Conservation (phyloP, 1,140 invertebrate genomes). For the Euwallacea similis region DNA sequence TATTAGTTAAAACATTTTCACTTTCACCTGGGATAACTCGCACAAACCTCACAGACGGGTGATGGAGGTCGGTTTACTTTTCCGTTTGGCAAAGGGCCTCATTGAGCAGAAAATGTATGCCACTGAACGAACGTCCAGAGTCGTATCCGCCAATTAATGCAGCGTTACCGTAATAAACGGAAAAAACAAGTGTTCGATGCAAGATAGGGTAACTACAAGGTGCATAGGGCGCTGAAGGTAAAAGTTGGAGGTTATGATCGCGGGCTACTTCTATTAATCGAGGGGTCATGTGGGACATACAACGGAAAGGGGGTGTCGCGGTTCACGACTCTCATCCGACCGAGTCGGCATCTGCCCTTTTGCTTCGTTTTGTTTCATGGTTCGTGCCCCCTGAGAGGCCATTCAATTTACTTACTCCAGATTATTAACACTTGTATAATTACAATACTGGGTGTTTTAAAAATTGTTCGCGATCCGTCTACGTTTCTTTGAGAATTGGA, state of each 20-base stretch:
- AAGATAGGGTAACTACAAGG: constrained; percentile 31
- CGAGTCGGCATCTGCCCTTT: constrained; percentile 38
- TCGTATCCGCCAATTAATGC: constrained; percentile 27
- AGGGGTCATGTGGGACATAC: constrained; percentile 30
- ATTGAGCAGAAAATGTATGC: constrained; percentile 25
- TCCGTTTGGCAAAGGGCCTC: neutral
- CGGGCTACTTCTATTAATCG: constrained; percentile 23
- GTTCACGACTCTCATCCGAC: constrained; percentile 32
- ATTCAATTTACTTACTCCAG: too few species aligned
- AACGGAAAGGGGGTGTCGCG: constrained; percentile 39
- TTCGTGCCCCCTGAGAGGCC: constrained; percentile 10
- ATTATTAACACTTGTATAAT: too few species aligned
- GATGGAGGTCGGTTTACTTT: too few species aligned
- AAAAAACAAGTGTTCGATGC: constrained; percentile 34
- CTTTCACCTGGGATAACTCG: too few species aligned
- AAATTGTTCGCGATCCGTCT: too few species aligned
- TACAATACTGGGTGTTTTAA: too few species aligned
- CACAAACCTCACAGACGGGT: too few species aligned
- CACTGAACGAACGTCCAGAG: constrained; percentile 5
- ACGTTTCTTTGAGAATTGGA: too few species aligned
- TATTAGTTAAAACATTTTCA: too few species aligned
- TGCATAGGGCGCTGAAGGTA: constrained; percentile 15
- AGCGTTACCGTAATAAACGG: constrained; percentile 26
- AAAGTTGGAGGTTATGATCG: constrained; percentile 27
- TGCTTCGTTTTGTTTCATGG: constrained; percentile 21